Evolutionary conservation across 2,797 vertebrate genomes (phyloP).

Genomic region (Rhinatrema bivittatum): DNA sequence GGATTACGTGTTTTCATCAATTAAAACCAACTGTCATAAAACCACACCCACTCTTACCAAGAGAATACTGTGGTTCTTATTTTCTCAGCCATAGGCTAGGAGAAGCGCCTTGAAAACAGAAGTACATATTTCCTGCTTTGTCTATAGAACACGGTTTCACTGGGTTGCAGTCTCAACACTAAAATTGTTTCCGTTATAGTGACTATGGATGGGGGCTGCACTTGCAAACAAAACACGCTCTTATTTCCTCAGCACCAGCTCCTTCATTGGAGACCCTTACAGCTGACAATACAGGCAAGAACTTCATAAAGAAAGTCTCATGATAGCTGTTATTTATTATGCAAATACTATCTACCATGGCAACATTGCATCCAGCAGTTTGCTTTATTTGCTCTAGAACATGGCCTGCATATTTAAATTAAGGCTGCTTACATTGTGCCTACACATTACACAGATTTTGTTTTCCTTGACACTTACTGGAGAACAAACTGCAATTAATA

Average conservation of each 20-base stretch:
- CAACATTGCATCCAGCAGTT: conserved; percentile 53
- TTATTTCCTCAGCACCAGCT: conserved; percentile 45
- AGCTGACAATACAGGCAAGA: conserved; percentile 55
- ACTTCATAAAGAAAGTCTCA: conserved; percentile 58
- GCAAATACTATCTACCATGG: conserved; percentile 59
- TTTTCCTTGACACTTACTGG: conserved; percentile 64
- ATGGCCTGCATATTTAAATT: conserved; percentile 53
- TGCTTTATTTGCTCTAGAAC: conserved; percentile 48
- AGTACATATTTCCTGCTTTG: too few relatives aligned
- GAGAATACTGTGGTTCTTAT: too few relatives aligned
- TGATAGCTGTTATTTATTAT: conserved; percentile 66
- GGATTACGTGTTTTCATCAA: too few relatives aligned
- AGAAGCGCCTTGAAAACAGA: too few relatives aligned
- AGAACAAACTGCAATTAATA: conserved; percentile 69
- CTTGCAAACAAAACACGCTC: conserved; percentile 44
- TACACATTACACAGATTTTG: conserved; percentile 61
- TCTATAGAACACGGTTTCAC: too few relatives aligned
- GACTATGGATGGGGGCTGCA: conserved; percentile 20
- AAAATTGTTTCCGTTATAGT: conserved; percentile 18
- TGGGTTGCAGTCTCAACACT: too few relatives aligned
- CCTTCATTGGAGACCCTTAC: conserved; percentile 38
- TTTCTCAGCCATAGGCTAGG: too few relatives aligned
- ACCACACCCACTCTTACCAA: too few relatives aligned
- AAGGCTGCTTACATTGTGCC: conserved; percentile 44
- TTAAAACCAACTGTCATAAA: too few relatives aligned